Base-by-base conservation (phyloP, 2,797 vertebrate genomes). In the Helarctos malayanus region DNA sequence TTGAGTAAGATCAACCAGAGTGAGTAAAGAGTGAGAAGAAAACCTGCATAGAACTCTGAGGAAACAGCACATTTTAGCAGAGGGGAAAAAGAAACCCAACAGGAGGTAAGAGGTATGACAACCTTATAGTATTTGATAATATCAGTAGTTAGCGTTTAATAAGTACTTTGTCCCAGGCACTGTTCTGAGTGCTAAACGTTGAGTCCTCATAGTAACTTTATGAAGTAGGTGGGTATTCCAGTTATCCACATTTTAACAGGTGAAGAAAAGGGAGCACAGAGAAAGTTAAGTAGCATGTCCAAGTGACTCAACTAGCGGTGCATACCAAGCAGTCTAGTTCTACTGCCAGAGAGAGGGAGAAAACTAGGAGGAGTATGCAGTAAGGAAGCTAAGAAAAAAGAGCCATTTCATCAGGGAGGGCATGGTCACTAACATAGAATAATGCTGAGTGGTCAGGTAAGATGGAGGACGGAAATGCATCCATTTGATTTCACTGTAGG, bases 281-380 rank as follows among this genome's bases (percentile, higher is more conserved):
- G 52, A 96, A 93, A 93, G 76, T 71, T 92, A 92, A 56, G 21
- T 83, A 76, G 54, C 63, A 61, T 96, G 76, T 93, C 45, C 75
- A 71, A 81, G 27, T 71, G 54, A 89, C 29, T 73, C 38, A 63
- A 25, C 73, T 83, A 91, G 35, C 19, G 68, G 0, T 96, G 65
- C 38, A 71, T 76, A 63, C 71, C 45, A 89, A 27, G 25, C 47
- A 85, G 83, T 89, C 35, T 93, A 95, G 32, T 80, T 95, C 54
- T 87, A 25, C 52, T 83, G 41, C 61, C 32, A 59, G 27, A 73
- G 32, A 76, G 63, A 65, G 16, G 21, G 35, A 92, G 76, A 90
- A 73, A 78, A 65, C 5, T 52, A 82, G 61, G 45, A 59, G 78
- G 38, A 85, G 15, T 65, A 7, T 87, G 38, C 49, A 69, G 15